These are phyloP conservation scores for Ciona savignyi DNA, from an alignment of 23 tunicate genomes.

Conservation along the genomic window DNA sequence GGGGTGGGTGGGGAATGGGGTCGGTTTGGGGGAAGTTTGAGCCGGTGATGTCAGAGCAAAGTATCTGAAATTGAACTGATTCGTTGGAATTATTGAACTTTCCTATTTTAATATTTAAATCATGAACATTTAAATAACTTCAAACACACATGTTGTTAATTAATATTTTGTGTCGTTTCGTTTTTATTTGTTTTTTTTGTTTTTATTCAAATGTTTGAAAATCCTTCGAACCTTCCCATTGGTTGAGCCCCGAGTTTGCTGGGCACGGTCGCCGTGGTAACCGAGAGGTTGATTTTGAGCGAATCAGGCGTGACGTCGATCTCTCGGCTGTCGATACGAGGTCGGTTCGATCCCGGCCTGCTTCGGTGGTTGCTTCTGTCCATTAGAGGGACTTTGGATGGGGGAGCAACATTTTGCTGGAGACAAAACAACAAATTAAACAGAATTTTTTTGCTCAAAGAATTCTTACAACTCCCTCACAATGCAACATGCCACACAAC, in stretches of 20 bases:
- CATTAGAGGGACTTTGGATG: background rate
- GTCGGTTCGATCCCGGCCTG: conserved; percentile 5
- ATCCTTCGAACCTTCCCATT: conserved; percentile 28
- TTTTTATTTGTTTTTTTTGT: no score
- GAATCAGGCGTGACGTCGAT: conserved; percentile 53
- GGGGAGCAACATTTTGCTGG: background rate
- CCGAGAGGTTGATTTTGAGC: conserved; percentile 42
- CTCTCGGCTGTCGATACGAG: conserved; percentile 24
- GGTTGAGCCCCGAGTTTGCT: conserved; percentile 30
- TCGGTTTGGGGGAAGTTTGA: conserved; percentile 10
- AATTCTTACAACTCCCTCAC: no score
- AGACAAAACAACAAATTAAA: background rate
- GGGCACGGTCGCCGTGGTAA: conserved; percentile 52
- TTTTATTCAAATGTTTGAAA: no score
- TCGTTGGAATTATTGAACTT: background rate
- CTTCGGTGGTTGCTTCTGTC: background rate
- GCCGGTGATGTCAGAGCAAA: conserved; percentile 77
- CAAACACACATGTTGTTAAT: no score
- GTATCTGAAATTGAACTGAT: conserved; percentile 19
- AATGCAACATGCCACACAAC: no score
- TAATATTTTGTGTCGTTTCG: no score
- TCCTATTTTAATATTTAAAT: background rate
- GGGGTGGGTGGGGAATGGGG: background rate
- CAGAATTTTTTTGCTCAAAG: background rate
- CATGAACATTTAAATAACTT: no score